These are phyloP conservation scores for Byasa hedistus DNA, from an alignment of 2,888 invertebrate genomes.

Conservation along the genomic window DNA sequence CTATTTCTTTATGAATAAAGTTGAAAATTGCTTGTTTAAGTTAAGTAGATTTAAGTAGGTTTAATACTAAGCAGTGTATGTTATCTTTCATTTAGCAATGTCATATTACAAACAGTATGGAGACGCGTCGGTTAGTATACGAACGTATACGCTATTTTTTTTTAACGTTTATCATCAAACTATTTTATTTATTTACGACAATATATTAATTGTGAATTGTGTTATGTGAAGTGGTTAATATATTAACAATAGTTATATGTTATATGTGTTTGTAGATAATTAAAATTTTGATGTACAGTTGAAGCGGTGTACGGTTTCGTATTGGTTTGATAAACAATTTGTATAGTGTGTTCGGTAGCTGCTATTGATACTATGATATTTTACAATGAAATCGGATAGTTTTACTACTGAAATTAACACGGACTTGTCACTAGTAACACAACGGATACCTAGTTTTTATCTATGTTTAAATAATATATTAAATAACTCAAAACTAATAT, in stretches of 20 bases:
- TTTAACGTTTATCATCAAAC: too few species aligned
- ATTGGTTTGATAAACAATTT: conserved; percentile 7
- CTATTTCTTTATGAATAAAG: conserved; percentile 32
- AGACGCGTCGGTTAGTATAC: conserved; percentile 33
- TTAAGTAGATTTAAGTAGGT: conserved; percentile 23
- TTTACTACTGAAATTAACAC: not conserved
- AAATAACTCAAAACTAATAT: too few species aligned
- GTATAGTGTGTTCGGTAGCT: conserved; percentile 5
- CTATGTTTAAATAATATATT: too few species aligned
- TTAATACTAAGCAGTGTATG: conserved; percentile 45
- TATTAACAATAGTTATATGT: too few species aligned
- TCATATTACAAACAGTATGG: conserved; percentile 65
- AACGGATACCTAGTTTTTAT: too few species aligned
- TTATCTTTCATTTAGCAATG: conserved; percentile 76
- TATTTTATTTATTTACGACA: too few species aligned
- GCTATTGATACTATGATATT: not conserved
- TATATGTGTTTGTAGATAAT: too few species aligned
- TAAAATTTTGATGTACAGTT: not conserved
- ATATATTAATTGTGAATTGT: not conserved
- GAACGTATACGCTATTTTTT: conserved; percentile 20
- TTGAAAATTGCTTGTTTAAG: conserved; percentile 37
- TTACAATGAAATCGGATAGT: not conserved
- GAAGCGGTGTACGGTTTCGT: conserved; percentile 13
- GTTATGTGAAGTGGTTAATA: not conserved
- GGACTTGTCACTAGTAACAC: too few species aligned